Base-by-base conservation (phyloP, 2,888 invertebrate genomes). In the Ormia ochracea region DNA sequence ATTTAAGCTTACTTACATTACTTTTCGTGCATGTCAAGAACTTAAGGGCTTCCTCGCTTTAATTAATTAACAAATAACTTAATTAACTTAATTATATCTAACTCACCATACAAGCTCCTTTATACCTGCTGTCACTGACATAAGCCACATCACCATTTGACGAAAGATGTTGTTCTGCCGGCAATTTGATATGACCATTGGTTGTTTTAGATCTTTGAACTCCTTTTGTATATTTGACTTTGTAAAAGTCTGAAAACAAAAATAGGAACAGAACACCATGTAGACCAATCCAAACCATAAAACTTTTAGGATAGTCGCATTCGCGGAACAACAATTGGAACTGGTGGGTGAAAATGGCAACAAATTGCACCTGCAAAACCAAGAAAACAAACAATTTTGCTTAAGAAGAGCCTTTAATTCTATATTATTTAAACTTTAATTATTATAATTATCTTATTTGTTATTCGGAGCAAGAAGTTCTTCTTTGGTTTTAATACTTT, bases 191-290 rank as follows among this genome's bases (percentile, higher is more conserved):
- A 41, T 84, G 82, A 43, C 82, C 82, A 75, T 82, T 88, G 76
- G 84, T 84, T 56, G 78, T 83, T 77, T 84, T 85, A 68, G 83
- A 82, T 10, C 83, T 84, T 52, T 83, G 82, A 66, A 84, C 80
- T n/a, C 83, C 89, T 83, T 88, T 87, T 82, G 91, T 91, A 90
- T 96, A 96, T 86, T 94, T 94, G 84, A 93, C 91, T 91, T 96
- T 95, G 92, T 98, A 98, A 91, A 98, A 98, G 90, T 98, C 96
- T 41, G 95, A 95, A 92, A 98, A 98, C 84, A 98, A 93, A 90
- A 96, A 94, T 83, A 98, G 92, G 93, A 98, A 98, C 88, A 98
- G 92, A 85, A 98, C 92, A 76, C 98, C 98, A 90, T 98, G 98
- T 84, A 96, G 92, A 52, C 96, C 96, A 89, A 98, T 98, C 97